Evolutionary conservation across 2,797 vertebrate species (phyloP).

Genomic region (Danio kyathit): DNA sequence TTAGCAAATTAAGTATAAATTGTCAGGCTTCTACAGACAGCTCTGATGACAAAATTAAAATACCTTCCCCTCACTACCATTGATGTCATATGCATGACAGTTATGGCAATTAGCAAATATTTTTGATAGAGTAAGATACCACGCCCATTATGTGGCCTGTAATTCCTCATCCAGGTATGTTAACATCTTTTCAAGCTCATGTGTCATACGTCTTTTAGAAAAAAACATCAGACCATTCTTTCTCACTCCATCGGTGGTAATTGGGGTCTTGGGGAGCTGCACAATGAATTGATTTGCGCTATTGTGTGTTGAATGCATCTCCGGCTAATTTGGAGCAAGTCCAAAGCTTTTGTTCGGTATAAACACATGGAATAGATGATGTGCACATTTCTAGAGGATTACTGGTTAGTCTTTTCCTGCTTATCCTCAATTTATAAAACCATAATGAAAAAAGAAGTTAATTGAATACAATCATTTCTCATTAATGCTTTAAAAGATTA

Average conservation of each 20-base stretch:
- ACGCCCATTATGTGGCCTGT: background rate
- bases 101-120: conserved; percentile 54
- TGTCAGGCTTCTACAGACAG: background rate
- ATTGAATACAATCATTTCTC: background rate
- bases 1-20: background rate
- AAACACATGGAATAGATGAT: background rate
- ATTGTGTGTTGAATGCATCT: conserved; percentile 10
- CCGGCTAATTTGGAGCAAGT: background rate
- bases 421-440: background rate
- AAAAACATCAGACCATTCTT: conserved; percentile 8
- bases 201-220: conserved; percentile 25
- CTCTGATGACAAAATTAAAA: background rate
- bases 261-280: conserved; percentile 2
- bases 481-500: background rate
- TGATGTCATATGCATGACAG: conserved; percentile 16
- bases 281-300: conserved; percentile 8
- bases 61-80: background rate
- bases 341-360: background rate
- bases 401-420: background rate
- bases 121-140: conserved; percentile 34
- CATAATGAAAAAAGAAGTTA: background rate
- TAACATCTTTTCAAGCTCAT: conserved; percentile 13
- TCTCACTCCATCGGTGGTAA: conserved; percentile 19
- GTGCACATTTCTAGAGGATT: background rate
- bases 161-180: background rate